phyloP scores from a whole-genome alignment of 2,797 vertebrate genomes.

The Kryptolebias ocellatus region DNA sequence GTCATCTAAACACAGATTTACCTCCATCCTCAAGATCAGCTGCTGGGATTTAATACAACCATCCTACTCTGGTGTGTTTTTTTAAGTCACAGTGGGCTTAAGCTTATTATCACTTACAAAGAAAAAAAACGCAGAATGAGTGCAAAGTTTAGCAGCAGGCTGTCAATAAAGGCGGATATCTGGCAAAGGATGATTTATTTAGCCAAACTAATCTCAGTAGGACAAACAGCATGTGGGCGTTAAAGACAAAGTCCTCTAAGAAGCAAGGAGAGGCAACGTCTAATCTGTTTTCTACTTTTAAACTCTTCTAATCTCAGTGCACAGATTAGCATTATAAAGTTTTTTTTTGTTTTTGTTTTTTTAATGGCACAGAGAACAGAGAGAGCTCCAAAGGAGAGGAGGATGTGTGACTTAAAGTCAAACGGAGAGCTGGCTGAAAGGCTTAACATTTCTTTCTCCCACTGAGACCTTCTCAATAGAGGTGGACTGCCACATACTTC shows the following conservation, averaged over 20 bases:
- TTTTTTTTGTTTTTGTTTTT: not conserved
- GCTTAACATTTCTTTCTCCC: conserved; percentile 51
- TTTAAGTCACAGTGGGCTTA: conserved; percentile 40
- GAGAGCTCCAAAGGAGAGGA: conserved; percentile 9
- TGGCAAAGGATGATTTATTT: conserved; percentile 42
- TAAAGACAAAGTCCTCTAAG: conserved; percentile 31
- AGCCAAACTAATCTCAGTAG: conserved; percentile 23
- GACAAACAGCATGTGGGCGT: conserved; percentile 26
- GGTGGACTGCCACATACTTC: conserved; percentile 63
- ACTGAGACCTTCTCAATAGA: conserved; percentile 67
- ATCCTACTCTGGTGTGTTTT: conserved; percentile 31
- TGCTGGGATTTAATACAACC: conserved; percentile 51
- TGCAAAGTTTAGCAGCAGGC: conserved; percentile 40
- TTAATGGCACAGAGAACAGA: conserved; percentile 10
- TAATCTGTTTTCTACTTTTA: not conserved
- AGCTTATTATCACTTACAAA: conserved; percentile 44
- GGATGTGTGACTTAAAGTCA: conserved; percentile 37
- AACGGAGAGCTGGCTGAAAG: conserved; percentile 54
- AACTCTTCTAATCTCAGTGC: conserved; percentile 27
- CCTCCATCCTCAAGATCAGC: conserved; percentile 54
- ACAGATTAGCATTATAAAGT: conserved; percentile 42
- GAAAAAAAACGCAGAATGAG: conserved; percentile 22
- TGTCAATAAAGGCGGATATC: conserved; percentile 47
- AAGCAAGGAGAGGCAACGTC: not conserved
- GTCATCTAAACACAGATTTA: conserved; percentile 65